These are phyloP conservation scores for Spodoptera frugiperda DNA, from an alignment of 1,140 invertebrate species.

Conservation along the genomic window DNA sequence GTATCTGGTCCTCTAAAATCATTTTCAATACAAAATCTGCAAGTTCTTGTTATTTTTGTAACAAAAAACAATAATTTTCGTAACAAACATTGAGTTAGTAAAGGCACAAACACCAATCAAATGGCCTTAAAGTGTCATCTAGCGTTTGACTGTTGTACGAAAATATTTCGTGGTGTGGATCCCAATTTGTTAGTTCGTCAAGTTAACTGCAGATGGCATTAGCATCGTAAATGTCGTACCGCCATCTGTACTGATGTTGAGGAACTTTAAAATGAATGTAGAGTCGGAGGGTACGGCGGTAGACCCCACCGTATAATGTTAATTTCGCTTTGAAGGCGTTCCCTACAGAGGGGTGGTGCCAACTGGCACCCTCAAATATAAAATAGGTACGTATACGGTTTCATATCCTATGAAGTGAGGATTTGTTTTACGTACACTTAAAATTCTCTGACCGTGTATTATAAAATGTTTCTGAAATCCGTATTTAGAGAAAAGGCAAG, in stretches of 20 bases:
- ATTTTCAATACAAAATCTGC: too few species aligned
- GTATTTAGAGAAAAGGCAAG: too few species aligned
- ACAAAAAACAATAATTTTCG: neutral
- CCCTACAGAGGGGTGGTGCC: constrained; percentile 51
- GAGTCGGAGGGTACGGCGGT: neutral
- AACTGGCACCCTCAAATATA: constrained; percentile 50
- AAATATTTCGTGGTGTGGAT: neutral
- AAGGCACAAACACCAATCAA: neutral
- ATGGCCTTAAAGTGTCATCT: constrained; percentile 35
- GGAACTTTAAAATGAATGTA: constrained; percentile 33
- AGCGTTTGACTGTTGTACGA: constrained; percentile 5
- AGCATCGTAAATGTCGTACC: neutral
- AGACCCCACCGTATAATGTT: constrained; percentile 30
- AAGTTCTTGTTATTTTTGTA: too few species aligned
- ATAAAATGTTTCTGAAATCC: too few species aligned
- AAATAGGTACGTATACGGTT: constrained; percentile 32
- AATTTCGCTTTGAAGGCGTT: constrained; percentile 48
- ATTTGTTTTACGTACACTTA: too few species aligned
- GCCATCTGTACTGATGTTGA: constrained; percentile 26
- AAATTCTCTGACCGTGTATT: too few species aligned
- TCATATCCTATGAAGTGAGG: too few species aligned
- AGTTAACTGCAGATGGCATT: constrained; percentile 38
- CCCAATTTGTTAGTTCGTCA: constrained; percentile 33
- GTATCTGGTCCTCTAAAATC: neutral
- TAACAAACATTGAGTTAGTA: neutral